Base-by-base conservation (phyloP, 2,113 vertebrate genomes). In the Hepsetus odoe region DNA sequence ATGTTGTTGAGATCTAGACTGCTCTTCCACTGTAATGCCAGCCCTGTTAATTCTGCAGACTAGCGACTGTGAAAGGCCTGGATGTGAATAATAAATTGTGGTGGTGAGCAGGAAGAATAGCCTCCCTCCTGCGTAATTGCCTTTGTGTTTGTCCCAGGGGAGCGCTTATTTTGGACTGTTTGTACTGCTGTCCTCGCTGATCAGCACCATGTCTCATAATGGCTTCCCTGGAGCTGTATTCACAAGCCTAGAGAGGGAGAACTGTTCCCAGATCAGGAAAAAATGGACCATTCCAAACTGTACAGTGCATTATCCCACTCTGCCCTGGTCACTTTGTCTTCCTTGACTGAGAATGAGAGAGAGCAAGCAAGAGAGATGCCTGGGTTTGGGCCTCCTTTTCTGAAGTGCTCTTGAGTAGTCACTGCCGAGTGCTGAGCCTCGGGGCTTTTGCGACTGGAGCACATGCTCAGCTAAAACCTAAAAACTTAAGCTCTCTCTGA, bases 111-210 rank as follows among this genome's bases (percentile, higher is more conserved):
- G 42, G 75, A 64, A 55, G 44, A 76, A 76, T 76, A 68, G 67
- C 67, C 46, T 69, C 33, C 55, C 75, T 68, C 62, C 62, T 81
- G 67, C 72, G 55, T 76, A 83, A 80, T 70, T 79, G 81, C 59
- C 5, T 75, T 83, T 70, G 70, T 77, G 68, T 80, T 77, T 67
- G 62, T 85, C 83, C 77, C 83, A 80, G 49, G 79, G 64, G 81
- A 77, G 58, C 62, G 85, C 76, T 84, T 79, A 82, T 77, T 74
- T 77, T 80, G 53, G 80, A 55, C 30, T 32, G 16, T 74, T 79
- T 71, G 71, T 68, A 81, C 46, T n/a, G 22, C 55, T 70, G 78
- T 73, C 80, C 72, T 49, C 32, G 38, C 40, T 73, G 83, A 79
- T 84, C 80, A 79, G 65, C 65, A 62, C 76, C 38, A 22, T 66